Evolutionary conservation across 2,113 vertebrate genomes (phyloP).

Genomic region (Chunga burmeisteri): DNA sequence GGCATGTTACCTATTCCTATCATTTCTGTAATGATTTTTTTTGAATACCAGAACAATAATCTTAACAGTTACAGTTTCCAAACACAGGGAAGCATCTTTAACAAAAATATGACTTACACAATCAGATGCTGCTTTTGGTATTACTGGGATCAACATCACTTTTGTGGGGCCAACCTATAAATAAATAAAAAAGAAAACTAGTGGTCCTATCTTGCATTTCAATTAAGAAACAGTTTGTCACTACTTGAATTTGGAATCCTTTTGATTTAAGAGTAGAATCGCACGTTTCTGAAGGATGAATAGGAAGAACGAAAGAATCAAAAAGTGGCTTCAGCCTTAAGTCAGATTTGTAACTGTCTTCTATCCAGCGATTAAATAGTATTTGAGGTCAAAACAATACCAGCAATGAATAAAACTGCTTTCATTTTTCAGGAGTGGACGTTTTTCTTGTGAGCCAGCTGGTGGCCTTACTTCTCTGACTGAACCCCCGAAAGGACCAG

Average conservation of each 20-base stretch:
- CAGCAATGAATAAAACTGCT: background rate
- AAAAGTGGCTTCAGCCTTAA: background rate
- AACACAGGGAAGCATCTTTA: background rate
- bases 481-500: slow-evolving; percentile 91
- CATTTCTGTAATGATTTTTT: background rate
- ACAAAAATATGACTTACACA: background rate
- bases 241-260: background rate
- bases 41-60: background rate
- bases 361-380: background rate
- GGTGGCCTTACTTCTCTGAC: slow-evolving; percentile 92
- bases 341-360: background rate
- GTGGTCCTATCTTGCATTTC: background rate
- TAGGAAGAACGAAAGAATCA: background rate
- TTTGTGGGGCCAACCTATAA: background rate
- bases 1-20: background rate
- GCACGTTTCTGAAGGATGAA: background rate
- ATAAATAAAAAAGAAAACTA: background rate
- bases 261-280: background rate
- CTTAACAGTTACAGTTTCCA: background rate
- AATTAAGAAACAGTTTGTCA: background rate
- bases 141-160: background rate
- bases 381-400: background rate
- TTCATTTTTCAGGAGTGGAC: slow-evolving; percentile 80
- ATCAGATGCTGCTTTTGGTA: background rate
- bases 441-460: slow-evolving; percentile 96